These are phyloP conservation scores for Parochlus steinenii DNA, from an alignment of 2,888 invertebrate genomes.

Conservation along the genomic window DNA sequence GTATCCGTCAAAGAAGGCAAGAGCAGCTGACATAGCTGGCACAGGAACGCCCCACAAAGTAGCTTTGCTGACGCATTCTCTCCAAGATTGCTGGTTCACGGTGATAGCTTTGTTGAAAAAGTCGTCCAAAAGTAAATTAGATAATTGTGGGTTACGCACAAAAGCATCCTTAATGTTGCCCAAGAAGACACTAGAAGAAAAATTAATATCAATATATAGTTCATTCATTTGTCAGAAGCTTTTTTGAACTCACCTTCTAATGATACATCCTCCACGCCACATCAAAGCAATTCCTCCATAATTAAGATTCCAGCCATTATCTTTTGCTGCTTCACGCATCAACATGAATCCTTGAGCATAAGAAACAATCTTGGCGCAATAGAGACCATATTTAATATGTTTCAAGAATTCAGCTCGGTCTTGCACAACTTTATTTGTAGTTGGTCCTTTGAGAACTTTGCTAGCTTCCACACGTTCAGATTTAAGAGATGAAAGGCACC, in stretches of 20 bases:
- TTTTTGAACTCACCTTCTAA: conserved; percentile 54
- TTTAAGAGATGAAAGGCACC: conserved; percentile 86
- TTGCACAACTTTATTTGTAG: conserved; percentile 40
- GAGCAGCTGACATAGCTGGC: conserved; percentile 82
- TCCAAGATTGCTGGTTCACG: conserved; percentile 67
- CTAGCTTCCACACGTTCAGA: conserved; percentile 75
- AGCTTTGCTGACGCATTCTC: conserved; percentile 59
- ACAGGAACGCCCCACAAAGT: conserved; percentile 76
- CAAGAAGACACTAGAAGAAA: conserved; percentile 50
- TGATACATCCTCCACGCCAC: conserved; percentile 99
- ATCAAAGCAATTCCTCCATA: conserved; percentile 96
- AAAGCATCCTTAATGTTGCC: conserved; percentile 89
- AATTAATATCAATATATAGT: conserved; percentile 8
- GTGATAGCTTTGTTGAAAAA: conserved; percentile 80
- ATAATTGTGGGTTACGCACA: conserved; percentile 68
- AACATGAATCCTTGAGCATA: conserved; percentile 98
- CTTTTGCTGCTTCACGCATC: conserved; percentile 77
- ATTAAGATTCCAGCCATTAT: conserved; percentile 87
- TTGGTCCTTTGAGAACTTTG: conserved; percentile 52
- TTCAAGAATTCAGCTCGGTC: conserved; percentile 67
- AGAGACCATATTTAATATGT: conserved; percentile 76
- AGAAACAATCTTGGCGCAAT: conserved; percentile 95
- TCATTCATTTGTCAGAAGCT: conserved; percentile 30
- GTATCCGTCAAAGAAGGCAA: conserved; percentile 96
- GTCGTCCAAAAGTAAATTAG: conserved; percentile 78